Evolutionary conservation across 1,140 invertebrate genomes (phyloP), one percentile per base, ranked within the genome.

Genomic region (Neomicropteryx cornuta): DNA sequence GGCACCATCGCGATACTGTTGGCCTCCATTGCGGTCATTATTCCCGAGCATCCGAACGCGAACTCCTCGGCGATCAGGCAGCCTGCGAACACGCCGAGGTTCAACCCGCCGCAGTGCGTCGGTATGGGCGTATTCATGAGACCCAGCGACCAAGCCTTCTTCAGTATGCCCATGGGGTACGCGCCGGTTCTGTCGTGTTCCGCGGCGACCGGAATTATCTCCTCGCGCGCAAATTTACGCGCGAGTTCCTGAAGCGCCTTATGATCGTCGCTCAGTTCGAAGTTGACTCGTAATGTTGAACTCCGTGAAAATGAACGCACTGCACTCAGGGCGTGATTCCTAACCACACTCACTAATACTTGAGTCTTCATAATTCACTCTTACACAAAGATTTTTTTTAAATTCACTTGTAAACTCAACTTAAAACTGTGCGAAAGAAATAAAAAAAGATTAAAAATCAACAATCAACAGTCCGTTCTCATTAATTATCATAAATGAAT

Each of bases 11-110:
- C n/a, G n/a, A n/a, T n/a, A n/a, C 75, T 75, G 54, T 76, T 83
- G 2, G 70, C 76, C 66, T 81, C 80, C 28, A 91, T 61, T 17
- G 84, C 84, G 28, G 84, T 87, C 50, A 70, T 68, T 24, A 91
- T 76, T 29, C 86, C 88, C 29, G 85, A 77, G 55, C 88, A 92
- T 11, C 79, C 88, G 68, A 89, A 91, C 10, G 77, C 75, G 13
- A 91, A 50, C 57, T 87, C 81, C 64, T 92, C 88, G 28, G 73
- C 71, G 19, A 87, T 62, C 30, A 87, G 46, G 53, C 83, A 83
- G 1, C 71, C 67, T 55, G 87, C 79, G 57, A 86, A 74, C 35
- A 72, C 66, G 28, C 68, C 64, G 33, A 78, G 51, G n/a, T 72
- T 77, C 45, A 81, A 46, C 17, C 85, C 86, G 73, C 44, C 39